These are phyloP conservation scores for Sciaenops ocellatus DNA, from an alignment of 2,797 vertebrate species.

Conservation along the genomic window DNA sequence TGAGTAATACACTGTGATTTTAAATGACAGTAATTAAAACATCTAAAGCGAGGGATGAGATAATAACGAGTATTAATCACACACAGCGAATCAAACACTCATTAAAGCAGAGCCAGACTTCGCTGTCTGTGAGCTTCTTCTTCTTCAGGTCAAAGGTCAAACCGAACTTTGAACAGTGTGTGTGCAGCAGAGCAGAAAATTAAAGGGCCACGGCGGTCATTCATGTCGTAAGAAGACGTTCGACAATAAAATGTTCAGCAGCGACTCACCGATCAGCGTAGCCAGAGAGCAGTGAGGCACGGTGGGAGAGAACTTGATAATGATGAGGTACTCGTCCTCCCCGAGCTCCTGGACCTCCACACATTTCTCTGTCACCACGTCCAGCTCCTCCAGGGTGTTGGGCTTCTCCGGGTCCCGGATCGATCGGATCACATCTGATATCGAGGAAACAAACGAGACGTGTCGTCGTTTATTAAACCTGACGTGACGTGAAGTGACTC, in stretches of 20 bases:
- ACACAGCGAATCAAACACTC: not conserved
- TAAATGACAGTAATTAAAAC: not conserved
- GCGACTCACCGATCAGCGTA: conserved; percentile 92
- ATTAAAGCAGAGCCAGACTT: not conserved
- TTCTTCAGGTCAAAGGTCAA: not conserved
- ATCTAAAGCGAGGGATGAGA: not conserved
- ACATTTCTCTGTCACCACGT: conserved; percentile 94
- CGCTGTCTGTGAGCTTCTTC: too few species aligned
- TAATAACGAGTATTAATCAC: not conserved
- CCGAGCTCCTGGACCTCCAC: conserved; percentile 92
- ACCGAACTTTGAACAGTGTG: not conserved
- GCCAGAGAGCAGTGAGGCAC: conserved; percentile 98
- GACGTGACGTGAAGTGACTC: too few species aligned
- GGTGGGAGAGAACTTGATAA: conserved; percentile 95
- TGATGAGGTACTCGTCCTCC: conserved; percentile 93
- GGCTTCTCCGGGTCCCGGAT: conserved; percentile 98
- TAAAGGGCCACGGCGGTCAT: rapidly evolving
- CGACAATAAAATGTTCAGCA: not conserved
- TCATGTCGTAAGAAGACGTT: not conserved
- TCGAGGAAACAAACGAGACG: not conserved
- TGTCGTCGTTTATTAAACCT: not conserved
- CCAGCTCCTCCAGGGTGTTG: conserved; percentile 96
- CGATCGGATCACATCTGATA: conserved; percentile 93
- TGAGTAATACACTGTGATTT: not conserved
- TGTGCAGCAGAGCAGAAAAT: not conserved